Evolutionary conservation across 2,888 invertebrate species (phyloP).

Genomic region (Frankliniella fusca): DNA sequence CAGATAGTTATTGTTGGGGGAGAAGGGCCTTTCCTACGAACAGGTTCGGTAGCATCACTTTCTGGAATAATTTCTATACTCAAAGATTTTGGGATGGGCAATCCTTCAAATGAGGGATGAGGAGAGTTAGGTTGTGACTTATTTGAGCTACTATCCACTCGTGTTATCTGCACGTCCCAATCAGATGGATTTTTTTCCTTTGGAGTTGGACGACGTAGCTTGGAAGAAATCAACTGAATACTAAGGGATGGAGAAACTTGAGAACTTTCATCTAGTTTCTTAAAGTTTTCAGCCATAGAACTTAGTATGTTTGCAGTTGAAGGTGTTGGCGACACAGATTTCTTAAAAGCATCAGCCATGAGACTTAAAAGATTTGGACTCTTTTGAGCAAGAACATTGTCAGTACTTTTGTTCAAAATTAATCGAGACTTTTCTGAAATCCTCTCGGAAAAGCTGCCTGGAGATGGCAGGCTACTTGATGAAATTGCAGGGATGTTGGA

Average conservation of each 20-base stretch:
- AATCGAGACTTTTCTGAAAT: neutral
- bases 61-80: slow-evolving; percentile 7
- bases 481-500: too few relatives aligned
- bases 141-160: neutral
- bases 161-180: neutral
- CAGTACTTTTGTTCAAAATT: neutral
- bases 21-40: neutral
- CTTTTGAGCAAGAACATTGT: neutral
- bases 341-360: slow-evolving; percentile 4
- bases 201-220: neutral
- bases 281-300: slow-evolving; percentile 14
- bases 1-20: neutral
- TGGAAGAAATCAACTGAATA: neutral
- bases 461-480: neutral
- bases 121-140: neutral
- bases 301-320: slow-evolving; percentile 1
- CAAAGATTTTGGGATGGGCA: neutral
- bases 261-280: neutral
- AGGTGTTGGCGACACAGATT: neutral
- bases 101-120: neutral
- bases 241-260: slow-evolving; percentile 9
- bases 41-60: neutral
- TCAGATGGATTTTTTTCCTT: neutral
- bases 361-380: neutral
- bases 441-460: neutral